Evolutionary conservation across 2,113 vertebrate genomes (phyloP), one percentile per base, ranked within the genome.

Genomic region (Callipepla californica): DNA sequence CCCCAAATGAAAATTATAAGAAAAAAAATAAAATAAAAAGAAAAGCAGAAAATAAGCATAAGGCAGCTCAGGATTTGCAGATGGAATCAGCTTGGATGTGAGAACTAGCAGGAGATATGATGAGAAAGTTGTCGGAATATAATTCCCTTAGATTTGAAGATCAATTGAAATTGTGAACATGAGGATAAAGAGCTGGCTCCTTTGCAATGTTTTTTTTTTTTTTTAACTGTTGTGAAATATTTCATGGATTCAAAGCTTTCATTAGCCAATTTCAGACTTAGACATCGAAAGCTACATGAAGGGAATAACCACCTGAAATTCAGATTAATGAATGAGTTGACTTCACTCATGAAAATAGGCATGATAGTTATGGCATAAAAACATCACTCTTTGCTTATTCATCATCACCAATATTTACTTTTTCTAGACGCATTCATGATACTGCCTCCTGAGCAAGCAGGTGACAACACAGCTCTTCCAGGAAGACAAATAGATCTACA

Each of bases 401-500:
- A 45, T 25, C 7, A 53, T 16, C 21, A 15, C 28, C 0, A 1
- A 57, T 80, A 59, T 55, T 82, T 50, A 59, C 13, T 70, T 92
- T 76, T 77, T 70, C 67, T 17, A 51, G 55, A 44, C 19, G 13
- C 17, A 7, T 23, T 67, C 44, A 18, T 44, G 50, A 28, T 23
- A 5, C 12, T 75, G 6, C 48, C 74, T 81, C 58, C 48, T 26
- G 53, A 45, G n/a, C 48, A 34, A 47, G 36, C 42, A 81, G 57
- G 53, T 85, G 86, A 79, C 74, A 92, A 48, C 1, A 62, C 36
- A 92, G 48, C 51, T 74, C 3, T 0, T 84, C 80, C 7, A 38
- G 66, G 48, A 91, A 92, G 81, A 90, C 5, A 73, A 92, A 96
- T 12, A 50, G 53, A 92, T 55, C 59, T 74, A 85, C 48, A 87